Evolutionary conservation across 2,113 vertebrate species (phyloP), one percentile per base, ranked within the genome.

Genomic region (Pangasianodon hypophthalmus): DNA sequence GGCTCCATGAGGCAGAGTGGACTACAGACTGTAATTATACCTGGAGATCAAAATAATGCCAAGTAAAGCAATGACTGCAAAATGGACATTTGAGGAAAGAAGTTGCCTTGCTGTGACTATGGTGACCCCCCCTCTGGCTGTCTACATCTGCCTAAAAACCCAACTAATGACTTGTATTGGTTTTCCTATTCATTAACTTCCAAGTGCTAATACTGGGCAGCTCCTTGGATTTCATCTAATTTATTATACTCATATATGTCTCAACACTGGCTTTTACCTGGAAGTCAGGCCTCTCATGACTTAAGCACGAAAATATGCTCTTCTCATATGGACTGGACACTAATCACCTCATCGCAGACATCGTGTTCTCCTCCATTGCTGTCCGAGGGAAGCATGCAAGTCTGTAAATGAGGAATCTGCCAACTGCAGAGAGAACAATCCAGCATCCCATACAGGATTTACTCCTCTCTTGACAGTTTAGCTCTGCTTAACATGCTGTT

Each of bases 221-320:
- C 90, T 94, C 91, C 89, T 86, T 77, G 90, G 93, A 91, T 92
- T 93, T 95, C 91, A 92, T 94, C 93, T 96, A 95, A 96, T 94
- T 96, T 96, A 96, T 96, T 96, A 91, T 94, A 95, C 95, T 95
- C 82, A 92, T 62, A 92, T 62, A 91, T 90, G 96, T 96, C 96
- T 94, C 93, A 92, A 96, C 96, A 96, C 96, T 96, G 96, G 95
- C 88, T 96, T 93, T 94, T 93, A 88, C 91, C 90, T 88, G 92
- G 88, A 93, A 93, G 69, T 88, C 87, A 91, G 88, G 83, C 46
- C 75, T 73, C 89, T 89, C 88, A 69, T 50, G 91, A 91, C 84
- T 92, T 92, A 73, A 26, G 21, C 84, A 62, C 89, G 89, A 93
- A 89, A 89, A 86, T 94, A 92, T 91, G 87, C 73, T 87, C 88